Conservation (phyloP, 2,113 vertebrate genomes). For the Ceyx cyanopectus region DNA sequence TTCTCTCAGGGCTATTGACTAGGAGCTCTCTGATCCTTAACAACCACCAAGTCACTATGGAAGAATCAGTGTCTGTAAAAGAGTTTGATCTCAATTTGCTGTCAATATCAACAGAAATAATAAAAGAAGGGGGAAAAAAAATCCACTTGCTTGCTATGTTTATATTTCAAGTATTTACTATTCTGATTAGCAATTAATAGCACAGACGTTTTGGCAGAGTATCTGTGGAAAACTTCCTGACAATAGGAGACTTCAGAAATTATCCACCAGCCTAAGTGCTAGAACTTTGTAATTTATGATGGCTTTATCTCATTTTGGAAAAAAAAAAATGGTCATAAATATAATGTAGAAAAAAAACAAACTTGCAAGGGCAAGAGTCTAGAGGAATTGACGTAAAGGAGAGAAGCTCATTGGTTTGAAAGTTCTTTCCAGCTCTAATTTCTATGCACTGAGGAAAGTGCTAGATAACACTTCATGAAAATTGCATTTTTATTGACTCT, state of each 20-base stretch:
- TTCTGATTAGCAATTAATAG: constrained; percentile 1
- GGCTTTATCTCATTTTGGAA: constrained; percentile 40
- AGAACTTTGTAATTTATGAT: constrained; percentile 20
- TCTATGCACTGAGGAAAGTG: not conserved
- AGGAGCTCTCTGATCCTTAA: not conserved
- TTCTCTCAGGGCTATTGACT: not conserved
- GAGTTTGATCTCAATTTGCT: not conserved
- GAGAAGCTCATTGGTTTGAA: not conserved
- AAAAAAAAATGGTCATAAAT: constrained; percentile 24
- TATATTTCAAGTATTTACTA: constrained; percentile 1
- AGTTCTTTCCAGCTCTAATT: not conserved
- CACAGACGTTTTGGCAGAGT: not conserved
- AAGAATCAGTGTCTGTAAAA: not conserved
- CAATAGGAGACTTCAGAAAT: constrained; percentile 32
- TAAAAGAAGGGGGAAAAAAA: not conserved
- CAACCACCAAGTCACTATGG: not conserved
- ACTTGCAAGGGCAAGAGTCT: not conserved
- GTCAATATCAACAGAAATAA: not conserved
- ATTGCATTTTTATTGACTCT: not conserved
- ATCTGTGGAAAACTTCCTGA: constrained; percentile 16
- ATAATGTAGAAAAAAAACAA: not conserved
- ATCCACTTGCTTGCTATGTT: not conserved
- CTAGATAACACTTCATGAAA: not conserved
- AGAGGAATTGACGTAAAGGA: not conserved
- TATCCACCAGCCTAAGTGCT: constrained; percentile 4